These are phyloP conservation scores for Phaethon lepturus DNA, from an alignment of 2,113 vertebrate species.

Conservation along the genomic window DNA sequence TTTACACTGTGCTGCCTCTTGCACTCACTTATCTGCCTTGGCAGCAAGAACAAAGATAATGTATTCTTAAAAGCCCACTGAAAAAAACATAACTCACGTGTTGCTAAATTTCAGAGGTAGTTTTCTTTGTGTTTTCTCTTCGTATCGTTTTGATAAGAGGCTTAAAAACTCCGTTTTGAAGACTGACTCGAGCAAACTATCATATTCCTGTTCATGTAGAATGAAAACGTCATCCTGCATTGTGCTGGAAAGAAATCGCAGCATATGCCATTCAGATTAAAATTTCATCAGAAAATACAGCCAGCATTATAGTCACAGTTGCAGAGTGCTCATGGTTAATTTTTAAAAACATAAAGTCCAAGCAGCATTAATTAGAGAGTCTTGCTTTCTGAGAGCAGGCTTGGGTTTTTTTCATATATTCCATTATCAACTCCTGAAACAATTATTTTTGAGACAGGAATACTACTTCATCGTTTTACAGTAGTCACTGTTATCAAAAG, in stretches of 20 bases:
- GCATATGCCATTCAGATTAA: background rate
- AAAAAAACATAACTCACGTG: conserved; percentile 80
- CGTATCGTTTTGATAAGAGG: conserved; percentile 88
- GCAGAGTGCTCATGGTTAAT: background rate
- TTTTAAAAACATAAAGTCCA: background rate
- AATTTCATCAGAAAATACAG: background rate
- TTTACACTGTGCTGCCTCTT: background rate
- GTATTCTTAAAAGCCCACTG: background rate
- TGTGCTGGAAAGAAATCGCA: conserved; percentile 75
- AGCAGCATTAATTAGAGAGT: background rate
- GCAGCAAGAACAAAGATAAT: background rate
- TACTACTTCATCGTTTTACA: background rate
- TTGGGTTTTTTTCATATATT: background rate
- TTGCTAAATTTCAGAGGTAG: conserved; percentile 95
- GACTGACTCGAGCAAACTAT: conserved; percentile 92
- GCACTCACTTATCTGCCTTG: background rate
- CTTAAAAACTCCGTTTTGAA: conserved; percentile 98
- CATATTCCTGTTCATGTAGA: conserved; percentile 95
- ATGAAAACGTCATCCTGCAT: conserved; percentile 94
- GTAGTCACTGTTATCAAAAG: background rate
- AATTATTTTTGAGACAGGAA: background rate
- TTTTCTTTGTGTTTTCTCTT: conserved; percentile 92
- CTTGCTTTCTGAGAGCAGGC: background rate
- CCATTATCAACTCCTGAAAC: background rate
- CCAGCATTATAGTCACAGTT: background rate